Evolutionary conservation across 2,888 invertebrate species (phyloP).

Genomic region (Noctua comes): DNA sequence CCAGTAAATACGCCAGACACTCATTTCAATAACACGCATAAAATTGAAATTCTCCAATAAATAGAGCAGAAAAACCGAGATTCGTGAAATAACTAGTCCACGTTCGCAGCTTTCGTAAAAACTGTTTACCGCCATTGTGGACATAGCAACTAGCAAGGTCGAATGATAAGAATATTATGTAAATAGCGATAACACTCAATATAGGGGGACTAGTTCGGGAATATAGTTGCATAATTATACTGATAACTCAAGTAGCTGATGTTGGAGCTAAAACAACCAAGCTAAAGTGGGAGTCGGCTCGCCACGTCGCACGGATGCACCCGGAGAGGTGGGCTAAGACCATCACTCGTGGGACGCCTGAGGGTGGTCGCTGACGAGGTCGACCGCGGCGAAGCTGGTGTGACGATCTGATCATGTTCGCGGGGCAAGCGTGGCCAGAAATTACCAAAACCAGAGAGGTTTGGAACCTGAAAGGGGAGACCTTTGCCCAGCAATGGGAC

Average conservation of each 20-base stretch:
- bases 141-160: constrained; percentile 48
- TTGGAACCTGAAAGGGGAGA: too few relatives aligned
- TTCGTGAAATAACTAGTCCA: constrained; percentile 26
- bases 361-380: too few relatives aligned
- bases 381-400: too few relatives aligned
- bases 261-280: too few relatives aligned
- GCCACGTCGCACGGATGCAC: too few relatives aligned
- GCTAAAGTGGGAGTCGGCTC: too few relatives aligned
- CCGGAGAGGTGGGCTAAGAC: too few relatives aligned
- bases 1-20: background rate
- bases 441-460: too few relatives aligned
- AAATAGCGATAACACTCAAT: constrained; percentile 35
- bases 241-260: constrained; percentile 1
- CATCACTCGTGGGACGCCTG: too few relatives aligned
- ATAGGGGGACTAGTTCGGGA: constrained; percentile 2
- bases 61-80: constrained; percentile 28
- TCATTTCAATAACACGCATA: constrained; percentile 43
- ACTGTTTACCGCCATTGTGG: constrained; percentile 18
- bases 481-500: too few relatives aligned
- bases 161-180: constrained; percentile 41
- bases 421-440: too few relatives aligned
- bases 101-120: constrained; percentile 25
- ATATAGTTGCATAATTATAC: background rate
- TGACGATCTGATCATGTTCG: too few relatives aligned
- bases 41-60: constrained; percentile 31